A percentile compares a stretch with the other conserved stretches of the same genome.
These are phyloP conservation scores for Anarsia innoxiella DNA, from an alignment of 2,888 invertebrate species.

Conservation along the genomic window DNA sequence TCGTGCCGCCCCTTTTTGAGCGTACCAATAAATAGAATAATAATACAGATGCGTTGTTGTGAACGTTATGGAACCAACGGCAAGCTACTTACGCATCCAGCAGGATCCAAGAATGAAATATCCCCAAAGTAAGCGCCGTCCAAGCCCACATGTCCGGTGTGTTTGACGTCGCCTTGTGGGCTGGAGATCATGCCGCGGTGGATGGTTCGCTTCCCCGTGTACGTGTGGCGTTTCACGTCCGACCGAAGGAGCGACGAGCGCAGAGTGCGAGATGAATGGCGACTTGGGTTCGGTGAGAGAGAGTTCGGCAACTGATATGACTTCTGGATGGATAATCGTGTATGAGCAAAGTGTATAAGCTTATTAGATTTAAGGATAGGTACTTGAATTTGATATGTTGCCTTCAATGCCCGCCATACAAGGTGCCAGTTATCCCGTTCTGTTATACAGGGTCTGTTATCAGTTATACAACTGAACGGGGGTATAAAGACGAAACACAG, in stretches of 20 bases:
- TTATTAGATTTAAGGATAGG: too few relatives aligned
- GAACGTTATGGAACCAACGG: background rate
- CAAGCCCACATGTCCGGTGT: slow-evolving; percentile 95
- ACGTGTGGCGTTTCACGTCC: slow-evolving; percentile 68
- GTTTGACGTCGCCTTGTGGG: slow-evolving; percentile 97
- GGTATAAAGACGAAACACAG: too few relatives aligned
- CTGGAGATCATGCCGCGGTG: slow-evolving; percentile 96
- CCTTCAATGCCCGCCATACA: too few relatives aligned
- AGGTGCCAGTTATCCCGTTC: too few relatives aligned
- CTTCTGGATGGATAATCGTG: slow-evolving; percentile 27
- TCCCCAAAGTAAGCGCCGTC: slow-evolving; percentile 99
- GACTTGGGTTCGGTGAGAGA: slow-evolving; percentile 47
- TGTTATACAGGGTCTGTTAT: too few relatives aligned
- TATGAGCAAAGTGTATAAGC: too few relatives aligned
- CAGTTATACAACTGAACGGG: too few relatives aligned
- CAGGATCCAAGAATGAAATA: slow-evolving; percentile 77
- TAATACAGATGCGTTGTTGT: too few relatives aligned
- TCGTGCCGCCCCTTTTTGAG: too few relatives aligned
- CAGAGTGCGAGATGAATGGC: slow-evolving; percentile 45
- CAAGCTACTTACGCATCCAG: slow-evolving; percentile 50
- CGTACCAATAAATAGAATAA: too few relatives aligned
- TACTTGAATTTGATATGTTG: too few relatives aligned
- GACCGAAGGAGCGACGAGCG: slow-evolving; percentile 60
- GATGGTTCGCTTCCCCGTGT: slow-evolving; percentile 79
- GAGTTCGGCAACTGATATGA: slow-evolving; percentile 30